phyloP scores from a whole-genome alignment of 2,797 vertebrate species.

The Dendrocincla fuliginosa region DNA sequence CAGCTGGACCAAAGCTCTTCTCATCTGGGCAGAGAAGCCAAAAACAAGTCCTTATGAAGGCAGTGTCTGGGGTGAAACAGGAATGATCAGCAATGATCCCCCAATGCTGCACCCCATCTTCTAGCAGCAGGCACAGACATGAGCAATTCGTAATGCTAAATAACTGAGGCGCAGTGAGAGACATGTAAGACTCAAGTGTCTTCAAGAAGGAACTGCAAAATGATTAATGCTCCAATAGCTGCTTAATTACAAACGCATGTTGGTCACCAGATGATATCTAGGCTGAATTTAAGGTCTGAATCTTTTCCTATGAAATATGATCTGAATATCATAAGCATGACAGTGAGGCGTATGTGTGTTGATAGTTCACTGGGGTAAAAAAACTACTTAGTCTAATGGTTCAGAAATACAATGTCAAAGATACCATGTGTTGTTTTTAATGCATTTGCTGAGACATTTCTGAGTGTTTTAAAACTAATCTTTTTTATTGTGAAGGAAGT shows the following conservation, averaged over 20 bases:
- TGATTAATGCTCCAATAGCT: neutral
- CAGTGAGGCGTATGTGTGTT: neutral
- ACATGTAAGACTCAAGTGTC: neutral
- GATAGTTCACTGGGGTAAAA: neutral
- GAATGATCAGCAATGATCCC: neutral
- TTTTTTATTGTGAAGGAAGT: neutral
- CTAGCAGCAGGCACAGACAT: neutral
- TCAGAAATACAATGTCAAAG: neutral
- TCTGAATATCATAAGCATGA: neutral
- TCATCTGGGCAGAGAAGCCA: neutral
- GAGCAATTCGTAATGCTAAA: neutral
- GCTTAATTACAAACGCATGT: neutral
- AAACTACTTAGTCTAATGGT: neutral
- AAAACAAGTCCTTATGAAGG: neutral
- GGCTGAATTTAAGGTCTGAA: neutral
- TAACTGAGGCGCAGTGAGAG: neutral
- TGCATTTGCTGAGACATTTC: neutral
- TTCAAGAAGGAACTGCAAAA: neutral
- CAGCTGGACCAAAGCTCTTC: neutral
- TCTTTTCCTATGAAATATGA: neutral
- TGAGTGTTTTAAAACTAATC: neutral
- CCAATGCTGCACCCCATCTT: neutral
- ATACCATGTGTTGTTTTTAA: neutral
- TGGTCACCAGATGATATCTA: neutral
- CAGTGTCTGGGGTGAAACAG: neutral